Conservation (phyloP, 1,140 invertebrate species). For the Halesus radiatus region DNA sequence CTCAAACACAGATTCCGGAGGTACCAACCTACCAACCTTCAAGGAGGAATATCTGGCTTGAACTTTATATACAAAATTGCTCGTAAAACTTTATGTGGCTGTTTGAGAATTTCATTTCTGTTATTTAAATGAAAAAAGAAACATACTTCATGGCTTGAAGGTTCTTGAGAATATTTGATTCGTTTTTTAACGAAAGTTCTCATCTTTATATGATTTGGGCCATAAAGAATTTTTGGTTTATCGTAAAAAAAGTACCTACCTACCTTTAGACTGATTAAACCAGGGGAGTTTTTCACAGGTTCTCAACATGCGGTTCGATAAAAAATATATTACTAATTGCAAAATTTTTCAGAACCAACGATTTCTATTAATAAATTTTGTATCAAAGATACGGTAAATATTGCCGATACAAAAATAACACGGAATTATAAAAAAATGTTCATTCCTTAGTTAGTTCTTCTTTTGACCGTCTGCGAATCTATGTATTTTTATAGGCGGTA, state of each 20-base stretch:
- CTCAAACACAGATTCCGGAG: slow-evolving; percentile 27
- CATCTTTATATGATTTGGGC: not conserved
- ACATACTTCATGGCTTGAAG: slow-evolving; percentile 29
- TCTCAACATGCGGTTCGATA: no score
- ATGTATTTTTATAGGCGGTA: no score
- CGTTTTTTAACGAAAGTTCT: slow-evolving; percentile 9
- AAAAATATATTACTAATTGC: no score
- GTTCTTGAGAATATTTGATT: slow-evolving; percentile 21
- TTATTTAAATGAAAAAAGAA: slow-evolving; percentile 44
- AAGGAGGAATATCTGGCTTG: slow-evolving; percentile 28
- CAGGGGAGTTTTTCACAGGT: no score
- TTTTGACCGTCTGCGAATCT: no score
- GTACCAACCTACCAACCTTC: slow-evolving; percentile 22
- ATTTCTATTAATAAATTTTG: no score
- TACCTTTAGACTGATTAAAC: not conserved
- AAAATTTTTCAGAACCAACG: no score
- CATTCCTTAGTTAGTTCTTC: no score
- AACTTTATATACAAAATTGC: slow-evolving; percentile 46
- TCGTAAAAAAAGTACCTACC: not conserved
- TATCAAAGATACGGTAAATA: no score
- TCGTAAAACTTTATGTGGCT: slow-evolving; percentile 49
- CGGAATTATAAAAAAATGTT: no score
- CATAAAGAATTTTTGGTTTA: not conserved
- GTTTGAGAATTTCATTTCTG: slow-evolving; percentile 47
- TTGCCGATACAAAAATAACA: no score